A percentile compares a stretch with the other conserved stretches of the same genome.
phyloP scores from a whole-genome alignment of 2,888 invertebrate species.

The Oscheius sp. region DNA sequence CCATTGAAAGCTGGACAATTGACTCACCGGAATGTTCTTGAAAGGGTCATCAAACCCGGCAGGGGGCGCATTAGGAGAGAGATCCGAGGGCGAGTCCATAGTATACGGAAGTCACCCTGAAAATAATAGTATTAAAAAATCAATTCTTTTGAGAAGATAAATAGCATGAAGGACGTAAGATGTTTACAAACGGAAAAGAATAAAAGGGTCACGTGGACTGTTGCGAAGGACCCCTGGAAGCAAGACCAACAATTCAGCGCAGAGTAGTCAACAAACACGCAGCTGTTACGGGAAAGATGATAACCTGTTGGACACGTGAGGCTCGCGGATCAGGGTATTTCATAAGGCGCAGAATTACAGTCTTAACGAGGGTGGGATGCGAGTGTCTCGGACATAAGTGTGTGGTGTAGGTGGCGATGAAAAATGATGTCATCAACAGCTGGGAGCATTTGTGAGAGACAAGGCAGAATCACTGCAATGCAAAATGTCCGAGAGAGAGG shows the following conservation, averaged over 20 bases:
- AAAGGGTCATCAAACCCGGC: constrained; percentile 30
- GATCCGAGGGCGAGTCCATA: constrained; percentile 58
- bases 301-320: constrained; percentile 24
- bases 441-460: too few species aligned
- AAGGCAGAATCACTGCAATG: too few species aligned
- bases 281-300: constrained; percentile 30
- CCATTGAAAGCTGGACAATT: too few species aligned
- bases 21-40: constrained; percentile 13
- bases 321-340: not conserved
- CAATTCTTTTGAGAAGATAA: constrained; percentile 2
- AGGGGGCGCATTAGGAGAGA: constrained; percentile 55
- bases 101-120: not conserved
- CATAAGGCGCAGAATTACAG: too few species aligned
- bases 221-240: constrained; percentile 8
- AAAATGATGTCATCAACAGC: too few species aligned
- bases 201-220: constrained; percentile 19
- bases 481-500: too few species aligned
- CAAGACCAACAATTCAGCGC: constrained; percentile 19
- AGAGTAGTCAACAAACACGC: constrained; percentile 29
- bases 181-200: not conserved
- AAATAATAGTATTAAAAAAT: not conserved
- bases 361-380: too few species aligned
- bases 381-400: too few species aligned
- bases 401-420: too few species aligned
- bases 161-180: not conserved